These are phyloP conservation scores for Pipra filicauda DNA, from an alignment of 2,113 vertebrate species.

Conservation along the genomic window DNA sequence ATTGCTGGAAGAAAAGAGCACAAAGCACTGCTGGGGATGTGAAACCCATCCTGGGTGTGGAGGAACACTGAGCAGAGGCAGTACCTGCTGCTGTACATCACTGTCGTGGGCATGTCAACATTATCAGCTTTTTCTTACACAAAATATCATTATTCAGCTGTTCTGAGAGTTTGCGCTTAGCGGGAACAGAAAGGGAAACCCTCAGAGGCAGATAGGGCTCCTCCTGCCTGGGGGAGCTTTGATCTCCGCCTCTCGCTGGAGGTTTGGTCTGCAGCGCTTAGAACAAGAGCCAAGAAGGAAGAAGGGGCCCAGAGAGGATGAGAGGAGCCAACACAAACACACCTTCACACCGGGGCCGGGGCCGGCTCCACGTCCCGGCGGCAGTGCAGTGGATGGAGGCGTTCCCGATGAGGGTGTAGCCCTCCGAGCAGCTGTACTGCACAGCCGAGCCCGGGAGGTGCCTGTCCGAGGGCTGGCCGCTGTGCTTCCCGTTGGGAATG, in stretches of 20 bases:
- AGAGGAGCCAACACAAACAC: neutral
- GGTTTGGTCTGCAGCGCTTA: rapidly evolving
- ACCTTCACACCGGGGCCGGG: conserved; percentile 61
- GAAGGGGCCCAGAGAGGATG: rapidly evolving
- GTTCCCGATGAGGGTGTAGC: neutral
- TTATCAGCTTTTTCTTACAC: neutral
- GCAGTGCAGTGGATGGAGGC: neutral
- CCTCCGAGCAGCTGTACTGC: neutral
- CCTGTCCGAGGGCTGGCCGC: neutral
- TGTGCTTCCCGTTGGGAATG: conserved; percentile 26
- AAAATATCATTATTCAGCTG: neutral
- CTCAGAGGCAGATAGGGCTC: neutral
- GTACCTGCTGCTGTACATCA: neutral
- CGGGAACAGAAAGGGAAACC: neutral
- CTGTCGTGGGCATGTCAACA: rapidly evolving
- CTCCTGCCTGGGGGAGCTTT: neutral
- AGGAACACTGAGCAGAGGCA: neutral
- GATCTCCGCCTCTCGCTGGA: neutral
- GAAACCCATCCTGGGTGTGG: neutral
- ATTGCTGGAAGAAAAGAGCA: neutral
- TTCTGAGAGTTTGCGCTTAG: neutral
- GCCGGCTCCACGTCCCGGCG: conserved; percentile 35
- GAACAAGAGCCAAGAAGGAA: neutral
- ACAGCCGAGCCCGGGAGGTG: neutral
- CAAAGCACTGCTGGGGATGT: rapidly evolving